These are phyloP conservation scores for Drosophila mayaguana DNA, from an alignment of 2,888 invertebrate species.

Conservation along the genomic window DNA sequence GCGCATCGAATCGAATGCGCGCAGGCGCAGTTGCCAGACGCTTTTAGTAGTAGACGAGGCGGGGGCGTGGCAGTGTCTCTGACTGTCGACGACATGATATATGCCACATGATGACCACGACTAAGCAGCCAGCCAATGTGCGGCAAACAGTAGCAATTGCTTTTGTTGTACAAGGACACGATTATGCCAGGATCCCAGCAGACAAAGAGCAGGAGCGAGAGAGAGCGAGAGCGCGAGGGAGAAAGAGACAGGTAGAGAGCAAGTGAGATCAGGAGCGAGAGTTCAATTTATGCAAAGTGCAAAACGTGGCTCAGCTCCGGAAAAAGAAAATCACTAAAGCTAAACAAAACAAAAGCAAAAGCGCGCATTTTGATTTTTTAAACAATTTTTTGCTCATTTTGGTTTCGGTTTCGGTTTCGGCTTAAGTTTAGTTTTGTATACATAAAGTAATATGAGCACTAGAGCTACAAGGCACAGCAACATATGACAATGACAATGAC, in stretches of 20 bases:
- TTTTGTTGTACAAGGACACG: conserved; percentile 83
- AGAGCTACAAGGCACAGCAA: conserved; percentile 26
- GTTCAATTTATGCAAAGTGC: conserved; percentile 78
- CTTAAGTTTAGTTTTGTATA: conserved; percentile 19
- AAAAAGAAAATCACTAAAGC: not conserved
- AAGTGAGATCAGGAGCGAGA: conserved; percentile 6
- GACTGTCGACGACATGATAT: conserved; percentile 72
- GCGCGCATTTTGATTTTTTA: conserved; percentile 54
- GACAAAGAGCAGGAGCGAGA: not conserved
- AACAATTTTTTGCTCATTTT: conserved; percentile 48
- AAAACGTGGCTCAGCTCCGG: conserved; percentile 65
- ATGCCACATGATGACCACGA: conserved; percentile 78
- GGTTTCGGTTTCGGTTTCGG: not conserved
- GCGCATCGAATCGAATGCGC: conserved; percentile 41
- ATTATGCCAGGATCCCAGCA: conserved; percentile 66
- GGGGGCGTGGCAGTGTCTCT: conserved; percentile 69
- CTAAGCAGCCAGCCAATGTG: conserved; percentile 56
- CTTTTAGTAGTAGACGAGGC: conserved; percentile 29
- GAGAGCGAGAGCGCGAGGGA: not conserved
- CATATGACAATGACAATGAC: conserved; percentile 75
- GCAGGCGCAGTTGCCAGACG: conserved; percentile 42
- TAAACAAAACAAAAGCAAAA: conserved; percentile 44
- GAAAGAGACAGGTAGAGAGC: not conserved
- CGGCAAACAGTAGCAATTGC: conserved; percentile 83
- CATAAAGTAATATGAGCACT: conserved; percentile 26